These are phyloP conservation scores for Drepanosiphum platanoidis DNA, from an alignment of 2,888 invertebrate species.

Conservation along the genomic window DNA sequence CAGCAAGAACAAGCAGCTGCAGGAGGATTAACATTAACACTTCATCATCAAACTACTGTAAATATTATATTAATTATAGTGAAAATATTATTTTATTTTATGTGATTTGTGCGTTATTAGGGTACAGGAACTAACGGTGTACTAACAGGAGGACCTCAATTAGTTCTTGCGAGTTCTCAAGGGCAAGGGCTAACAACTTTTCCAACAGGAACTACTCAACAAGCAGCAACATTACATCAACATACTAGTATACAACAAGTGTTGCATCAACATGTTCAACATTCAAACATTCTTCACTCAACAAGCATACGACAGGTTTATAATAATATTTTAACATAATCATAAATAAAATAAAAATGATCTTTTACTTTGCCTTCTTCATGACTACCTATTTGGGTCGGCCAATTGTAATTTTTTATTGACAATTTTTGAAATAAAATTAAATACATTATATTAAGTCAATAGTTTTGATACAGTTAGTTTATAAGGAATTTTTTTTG, in stretches of 20 bases:
- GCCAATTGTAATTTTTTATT: not conserved
- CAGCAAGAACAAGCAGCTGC: constrained; percentile 68
- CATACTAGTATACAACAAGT: constrained; percentile 65
- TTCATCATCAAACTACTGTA: constrained; percentile 65
- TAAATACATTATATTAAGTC: no score
- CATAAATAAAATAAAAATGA: not conserved
- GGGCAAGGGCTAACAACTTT: constrained; percentile 60
- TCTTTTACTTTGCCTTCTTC: no score
- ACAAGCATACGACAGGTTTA: constrained; percentile 65
- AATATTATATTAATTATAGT: constrained; percentile 16
- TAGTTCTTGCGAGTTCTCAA: constrained; percentile 64
- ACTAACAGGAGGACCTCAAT: constrained; percentile 64
- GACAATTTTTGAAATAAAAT: no score
- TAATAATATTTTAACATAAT: not conserved
- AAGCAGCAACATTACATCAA: constrained; percentile 63
- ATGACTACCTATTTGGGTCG: not conserved
- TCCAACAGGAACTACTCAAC: constrained; percentile 63
- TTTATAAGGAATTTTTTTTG: constrained; percentile 16
- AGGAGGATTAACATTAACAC: constrained; percentile 68
- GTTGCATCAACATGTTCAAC: constrained; percentile 65
- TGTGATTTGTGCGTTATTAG: constrained; percentile 54
- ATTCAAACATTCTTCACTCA: constrained; percentile 65
- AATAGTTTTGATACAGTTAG: not conserved
- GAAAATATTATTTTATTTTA: constrained; percentile 35
- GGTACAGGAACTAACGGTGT: constrained; percentile 62